A percentile compares a stretch with the other conserved stretches of the same genome.
Conservation (phyloP, 2,113 vertebrate genomes). For the Sisor rabdophorus region DNA sequence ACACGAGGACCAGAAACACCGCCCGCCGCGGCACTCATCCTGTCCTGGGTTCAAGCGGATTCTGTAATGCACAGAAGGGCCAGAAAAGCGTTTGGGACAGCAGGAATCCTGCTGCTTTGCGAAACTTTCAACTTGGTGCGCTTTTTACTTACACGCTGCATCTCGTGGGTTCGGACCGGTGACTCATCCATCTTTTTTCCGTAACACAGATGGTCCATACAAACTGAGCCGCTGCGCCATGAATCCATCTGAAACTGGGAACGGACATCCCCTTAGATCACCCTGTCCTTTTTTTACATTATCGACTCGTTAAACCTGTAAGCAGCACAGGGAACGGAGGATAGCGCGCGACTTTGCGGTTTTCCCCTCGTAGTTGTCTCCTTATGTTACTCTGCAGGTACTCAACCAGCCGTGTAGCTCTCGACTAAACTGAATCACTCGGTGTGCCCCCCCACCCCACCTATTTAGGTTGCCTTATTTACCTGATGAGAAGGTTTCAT, state of each 20-base stretch:
- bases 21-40: background rate
- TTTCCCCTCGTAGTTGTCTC: background rate
- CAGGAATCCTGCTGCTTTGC: slow-evolving; percentile 29
- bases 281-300: slow-evolving; percentile 15
- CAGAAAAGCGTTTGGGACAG: slow-evolving; percentile 22
- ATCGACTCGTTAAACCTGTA: slow-evolving; percentile 5
- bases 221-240: slow-evolving; percentile 34
- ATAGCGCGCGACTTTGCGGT: background rate
- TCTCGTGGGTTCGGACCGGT: slow-evolving; percentile 13
- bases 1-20: background rate
- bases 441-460: no score
- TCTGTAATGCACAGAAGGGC: background rate
- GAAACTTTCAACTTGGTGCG: slow-evolving; percentile 31
- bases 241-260: slow-evolving; percentile 30
- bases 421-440: background rate
- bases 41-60: background rate
- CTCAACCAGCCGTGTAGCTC: background rate
- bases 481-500: background rate
- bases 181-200: slow-evolving; percentile 27
- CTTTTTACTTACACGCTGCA: background rate
- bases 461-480: background rate
- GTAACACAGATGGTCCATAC: slow-evolving; percentile 23
- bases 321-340: background rate
- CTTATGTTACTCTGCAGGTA: slow-evolving; percentile 13
- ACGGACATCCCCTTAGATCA: slow-evolving; percentile 8